Evolutionary conservation across 2,797 vertebrate species (phyloP).

Genomic region (Onychomys arenicola): DNA sequence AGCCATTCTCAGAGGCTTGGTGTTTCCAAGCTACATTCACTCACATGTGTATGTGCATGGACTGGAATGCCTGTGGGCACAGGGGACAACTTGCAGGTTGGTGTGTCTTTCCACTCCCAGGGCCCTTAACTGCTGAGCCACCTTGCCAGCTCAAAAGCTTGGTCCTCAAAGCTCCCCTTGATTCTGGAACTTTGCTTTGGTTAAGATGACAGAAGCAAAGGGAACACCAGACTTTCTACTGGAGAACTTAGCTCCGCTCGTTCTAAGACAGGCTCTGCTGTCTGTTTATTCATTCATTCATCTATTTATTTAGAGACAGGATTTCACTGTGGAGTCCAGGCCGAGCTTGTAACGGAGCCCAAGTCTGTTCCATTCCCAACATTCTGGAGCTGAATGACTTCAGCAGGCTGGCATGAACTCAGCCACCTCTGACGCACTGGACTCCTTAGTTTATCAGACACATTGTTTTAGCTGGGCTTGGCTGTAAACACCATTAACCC

Average conservation of each 20-base stretch:
- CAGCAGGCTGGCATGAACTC: not conserved
- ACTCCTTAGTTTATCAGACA: not conserved
- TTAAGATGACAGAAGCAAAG: not conserved
- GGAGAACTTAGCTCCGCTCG: not conserved
- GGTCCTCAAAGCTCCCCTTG: not conserved
- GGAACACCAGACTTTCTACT: not conserved
- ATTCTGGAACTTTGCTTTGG: not conserved
- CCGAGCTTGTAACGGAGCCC: not conserved
- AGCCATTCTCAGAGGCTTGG: not conserved
- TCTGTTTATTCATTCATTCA: not conserved
- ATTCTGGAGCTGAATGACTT: not conserved
- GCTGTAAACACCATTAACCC: not conserved
- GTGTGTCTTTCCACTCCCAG: not conserved
- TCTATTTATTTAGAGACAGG: not conserved
- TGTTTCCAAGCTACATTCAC: no score
- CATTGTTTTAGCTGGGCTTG: not conserved
- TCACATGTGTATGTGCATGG: no score
- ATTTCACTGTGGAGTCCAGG: not conserved
- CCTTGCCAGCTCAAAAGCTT: not conserved
- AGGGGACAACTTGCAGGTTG: not conserved
- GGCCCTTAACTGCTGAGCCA: not conserved
- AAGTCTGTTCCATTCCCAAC: not conserved
- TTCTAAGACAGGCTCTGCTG: not conserved
- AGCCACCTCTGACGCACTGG: not conserved
- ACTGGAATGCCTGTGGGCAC: no score